These are phyloP conservation scores for Sparus aurata DNA, from an alignment of 2,797 vertebrate genomes.

Conservation along the genomic window DNA sequence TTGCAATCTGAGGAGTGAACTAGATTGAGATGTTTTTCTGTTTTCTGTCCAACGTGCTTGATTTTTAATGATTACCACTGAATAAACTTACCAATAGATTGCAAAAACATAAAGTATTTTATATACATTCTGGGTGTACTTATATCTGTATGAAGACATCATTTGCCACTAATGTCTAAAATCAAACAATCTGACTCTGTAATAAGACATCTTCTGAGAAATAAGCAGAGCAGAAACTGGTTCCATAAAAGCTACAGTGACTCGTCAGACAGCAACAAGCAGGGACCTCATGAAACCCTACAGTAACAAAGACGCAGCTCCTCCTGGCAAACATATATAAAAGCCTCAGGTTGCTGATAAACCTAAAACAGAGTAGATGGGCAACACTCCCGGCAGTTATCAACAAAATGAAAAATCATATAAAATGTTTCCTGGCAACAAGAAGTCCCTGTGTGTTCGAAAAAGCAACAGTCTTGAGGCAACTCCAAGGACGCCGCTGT, in stretches of 20 bases:
- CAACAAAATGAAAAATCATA: constrained; percentile 70
- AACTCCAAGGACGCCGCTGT: constrained; percentile 50
- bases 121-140: too few species aligned
- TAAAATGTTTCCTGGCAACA: constrained; percentile 69
- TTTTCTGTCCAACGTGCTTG: not conserved
- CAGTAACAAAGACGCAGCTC: constrained; percentile 48
- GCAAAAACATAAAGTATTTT: not conserved
- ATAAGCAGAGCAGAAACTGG: constrained; percentile 6
- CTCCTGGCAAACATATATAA: constrained; percentile 60
- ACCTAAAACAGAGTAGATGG: constrained; percentile 63
- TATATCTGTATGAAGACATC: too few species aligned
- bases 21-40: not conserved
- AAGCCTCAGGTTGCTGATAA: constrained; percentile 61
- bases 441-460: constrained; percentile 44
- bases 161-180: not conserved
- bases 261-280: constrained; percentile 48
- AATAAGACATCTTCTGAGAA: not conserved
- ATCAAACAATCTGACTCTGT: not conserved
- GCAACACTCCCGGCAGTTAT: constrained; percentile 70
- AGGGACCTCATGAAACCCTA: constrained; percentile 56
- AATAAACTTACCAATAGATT: not conserved
- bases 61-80: not conserved
- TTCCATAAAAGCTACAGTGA: constrained; percentile 23
- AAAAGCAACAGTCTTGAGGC: constrained; percentile 48
- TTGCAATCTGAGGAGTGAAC: not conserved